Conservation (phyloP, 2,113 vertebrate species). For the Notiomystis cincta region DNA sequence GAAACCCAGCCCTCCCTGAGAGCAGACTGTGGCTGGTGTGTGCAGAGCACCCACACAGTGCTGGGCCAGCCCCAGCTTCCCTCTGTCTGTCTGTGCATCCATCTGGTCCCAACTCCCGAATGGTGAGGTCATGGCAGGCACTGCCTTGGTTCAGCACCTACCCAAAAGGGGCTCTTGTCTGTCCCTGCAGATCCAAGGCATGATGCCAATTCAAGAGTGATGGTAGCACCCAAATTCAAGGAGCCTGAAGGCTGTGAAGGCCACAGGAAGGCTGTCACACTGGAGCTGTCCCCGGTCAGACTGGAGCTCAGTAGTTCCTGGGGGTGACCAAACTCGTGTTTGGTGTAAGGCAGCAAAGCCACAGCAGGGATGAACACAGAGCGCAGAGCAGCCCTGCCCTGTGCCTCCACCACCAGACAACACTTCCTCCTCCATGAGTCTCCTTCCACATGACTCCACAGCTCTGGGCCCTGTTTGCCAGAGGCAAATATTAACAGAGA, state of each 20-base stretch:
- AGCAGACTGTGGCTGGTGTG: not conserved
- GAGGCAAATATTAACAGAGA: not conserved
- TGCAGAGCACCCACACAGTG: not conserved
- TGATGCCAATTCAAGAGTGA: fast-evolving
- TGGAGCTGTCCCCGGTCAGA: no score
- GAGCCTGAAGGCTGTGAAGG: not conserved
- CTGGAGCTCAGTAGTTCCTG: not conserved
- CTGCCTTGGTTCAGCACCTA: not conserved
- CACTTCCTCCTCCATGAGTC: not conserved
- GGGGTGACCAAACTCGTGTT: not conserved
- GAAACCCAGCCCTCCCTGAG: not conserved
- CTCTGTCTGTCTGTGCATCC: not conserved
- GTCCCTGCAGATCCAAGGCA: not conserved
- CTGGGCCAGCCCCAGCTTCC: not conserved
- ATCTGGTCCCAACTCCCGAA: not conserved
- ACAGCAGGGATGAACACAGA: not conserved
- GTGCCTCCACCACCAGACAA: not conserved
- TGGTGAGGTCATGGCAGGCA: not conserved
- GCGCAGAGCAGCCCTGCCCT: not conserved
- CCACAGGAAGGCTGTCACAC: not conserved
- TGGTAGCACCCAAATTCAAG: not conserved
- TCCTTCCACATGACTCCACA: not conserved
- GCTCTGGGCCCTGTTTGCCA: not conserved
- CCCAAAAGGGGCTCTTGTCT: not conserved
- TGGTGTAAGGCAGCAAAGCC: not conserved